Evolutionary conservation across 2,113 vertebrate genomes (phyloP).

Genomic region (Ceyx cyanopectus): DNA sequence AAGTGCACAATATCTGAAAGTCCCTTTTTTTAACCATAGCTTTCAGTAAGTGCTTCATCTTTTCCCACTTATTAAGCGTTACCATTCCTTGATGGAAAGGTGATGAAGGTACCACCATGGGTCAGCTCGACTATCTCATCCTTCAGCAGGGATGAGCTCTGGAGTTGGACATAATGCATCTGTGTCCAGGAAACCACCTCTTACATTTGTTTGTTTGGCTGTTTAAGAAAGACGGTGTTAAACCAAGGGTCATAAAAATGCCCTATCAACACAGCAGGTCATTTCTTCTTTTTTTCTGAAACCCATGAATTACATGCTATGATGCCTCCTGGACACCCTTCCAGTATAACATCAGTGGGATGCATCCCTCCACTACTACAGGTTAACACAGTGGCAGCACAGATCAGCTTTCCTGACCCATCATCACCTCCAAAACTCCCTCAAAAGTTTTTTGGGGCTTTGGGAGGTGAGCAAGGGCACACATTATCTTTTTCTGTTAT

Average conservation of each 20-base stretch:
- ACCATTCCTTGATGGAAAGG: neutral
- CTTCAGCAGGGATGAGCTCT: neutral
- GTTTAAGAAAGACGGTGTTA: neutral
- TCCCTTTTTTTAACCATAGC: neutral
- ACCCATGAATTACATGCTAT: fast-evolving
- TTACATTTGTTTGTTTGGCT: neutral
- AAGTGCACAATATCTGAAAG: neutral
- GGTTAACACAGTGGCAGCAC: neutral
- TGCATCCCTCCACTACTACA: neutral
- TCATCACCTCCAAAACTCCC: neutral
- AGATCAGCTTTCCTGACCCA: neutral
- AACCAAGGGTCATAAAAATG: neutral
- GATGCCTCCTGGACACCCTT: neutral
- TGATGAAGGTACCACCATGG: neutral
- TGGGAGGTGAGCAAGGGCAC: neutral
- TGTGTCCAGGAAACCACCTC: neutral
- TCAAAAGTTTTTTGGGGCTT: neutral
- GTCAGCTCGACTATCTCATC: neutral
- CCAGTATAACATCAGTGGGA: neutral
- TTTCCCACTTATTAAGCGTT: neutral
- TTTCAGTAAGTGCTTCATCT: neutral
- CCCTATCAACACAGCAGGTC: neutral
- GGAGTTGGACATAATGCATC: neutral
- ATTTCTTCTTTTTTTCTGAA: neutral
- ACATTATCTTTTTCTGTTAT: neutral